Conservation (phyloP, 2,888 invertebrate genomes). For the Tenthredo notha region DNA sequence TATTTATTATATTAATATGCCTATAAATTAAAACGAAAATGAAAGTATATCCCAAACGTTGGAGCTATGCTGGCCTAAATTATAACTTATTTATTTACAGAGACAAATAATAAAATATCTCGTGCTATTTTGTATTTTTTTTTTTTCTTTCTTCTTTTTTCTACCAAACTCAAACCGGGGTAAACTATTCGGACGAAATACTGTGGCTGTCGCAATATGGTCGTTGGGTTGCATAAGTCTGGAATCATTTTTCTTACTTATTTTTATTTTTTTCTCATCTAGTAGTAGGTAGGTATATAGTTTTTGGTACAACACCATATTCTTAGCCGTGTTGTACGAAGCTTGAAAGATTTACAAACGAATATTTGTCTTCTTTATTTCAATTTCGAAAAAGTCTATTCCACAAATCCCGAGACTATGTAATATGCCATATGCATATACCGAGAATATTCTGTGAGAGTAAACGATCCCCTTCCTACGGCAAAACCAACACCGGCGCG, state of each 20-base stretch:
- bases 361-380: background rate
- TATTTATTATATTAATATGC: background rate
- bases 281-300: background rate
- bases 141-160: background rate
- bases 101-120: background rate
- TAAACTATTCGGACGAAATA: background rate
- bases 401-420: too few species aligned
- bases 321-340: background rate
- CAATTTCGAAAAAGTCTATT: background rate
- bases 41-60: slow-evolving; percentile 27
- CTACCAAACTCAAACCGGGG: background rate
- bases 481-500: too few species aligned
- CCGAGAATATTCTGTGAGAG: too few species aligned
- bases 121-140: background rate
- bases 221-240: background rate
- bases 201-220: background rate
- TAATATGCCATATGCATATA: too few species aligned
- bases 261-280: background rate
- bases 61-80: background rate
- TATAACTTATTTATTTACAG: background rate
- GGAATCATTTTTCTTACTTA: slow-evolving; percentile 3
- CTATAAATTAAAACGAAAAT: slow-evolving; percentile 17
- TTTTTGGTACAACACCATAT: background rate
- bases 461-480: too few species aligned
- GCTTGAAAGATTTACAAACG: background rate